Base-by-base conservation (phyloP, 1,140 invertebrate genomes). In the Macrobrachium rosenbergii region DNA sequence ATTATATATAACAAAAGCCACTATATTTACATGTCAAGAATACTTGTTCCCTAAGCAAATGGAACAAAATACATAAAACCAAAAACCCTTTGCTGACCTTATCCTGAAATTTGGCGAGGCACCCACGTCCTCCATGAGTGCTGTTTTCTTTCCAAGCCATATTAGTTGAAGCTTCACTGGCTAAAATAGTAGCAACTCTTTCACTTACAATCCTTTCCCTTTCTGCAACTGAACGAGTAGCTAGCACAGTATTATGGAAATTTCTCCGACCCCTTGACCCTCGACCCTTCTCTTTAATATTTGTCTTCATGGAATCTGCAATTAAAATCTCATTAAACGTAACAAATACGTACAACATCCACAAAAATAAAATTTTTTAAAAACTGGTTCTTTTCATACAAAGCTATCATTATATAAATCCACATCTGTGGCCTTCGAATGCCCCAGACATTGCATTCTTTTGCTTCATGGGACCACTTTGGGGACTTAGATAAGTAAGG, bases 161-260 rank as follows among this genome's bases (percentile, higher is more conserved):
- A 5, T 2, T 77, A 23, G 28, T n/a, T 16, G 75, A 77, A 21
- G 76, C 67, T 16, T 76, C 72, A 37, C 43, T 28, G n/a, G 80
- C 62, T 75, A 88, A 67, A 7, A 88, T 63, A 2, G 80, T 58
- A 0, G 86, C 86, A 52, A 88, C 86, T 60, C 77, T 88, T 77
- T 88, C 86, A 75, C 79, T 88, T 45, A 88, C 77, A 28, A 82
- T 59, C 59, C 80, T 82, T 43, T 88, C 86, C 64, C 86, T 88
- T 37, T 82, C 86, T n/a, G 76, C 86, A 23, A 64, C 52, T 52
- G 86, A 82, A 58, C 86, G 67, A 16, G 37, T 88, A 45, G 63
- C 28, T 8, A 88, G 43, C 2, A 28, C 43, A 6, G 80, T 82
- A 14, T 78, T 84, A 2, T 45, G 59, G 21, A 63, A 23, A 11